phyloP scores from a whole-genome alignment of 1,140 invertebrate genomes.

The Pantala flavescens region DNA sequence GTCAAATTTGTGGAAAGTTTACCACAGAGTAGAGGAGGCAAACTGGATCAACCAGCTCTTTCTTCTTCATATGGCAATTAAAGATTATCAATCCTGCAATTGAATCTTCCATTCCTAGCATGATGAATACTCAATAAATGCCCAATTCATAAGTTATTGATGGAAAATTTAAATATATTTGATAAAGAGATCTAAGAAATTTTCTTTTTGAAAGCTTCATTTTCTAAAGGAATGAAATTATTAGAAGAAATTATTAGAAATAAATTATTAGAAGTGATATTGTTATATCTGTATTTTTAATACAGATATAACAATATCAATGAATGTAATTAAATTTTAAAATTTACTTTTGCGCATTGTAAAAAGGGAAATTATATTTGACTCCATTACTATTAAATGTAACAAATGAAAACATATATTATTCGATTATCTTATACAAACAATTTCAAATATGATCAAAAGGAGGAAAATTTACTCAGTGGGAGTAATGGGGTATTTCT shows the following conservation, averaged over 20 bases:
- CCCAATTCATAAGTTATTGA: neutral
- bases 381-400: no score
- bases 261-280: no score
- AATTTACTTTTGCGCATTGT: no score
- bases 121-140: neutral
- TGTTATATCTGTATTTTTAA: no score
- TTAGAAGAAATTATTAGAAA: neutral
- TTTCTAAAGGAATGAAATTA: neutral
- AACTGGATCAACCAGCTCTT: constrained; percentile 12
- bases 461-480: no score
- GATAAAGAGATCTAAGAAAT: neutral
- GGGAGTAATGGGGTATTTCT: no score
- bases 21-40: constrained; percentile 11
- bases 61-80: constrained; percentile 3
- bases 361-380: no score
- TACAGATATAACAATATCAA: no score
- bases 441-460: no score
- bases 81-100: neutral
- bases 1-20: constrained; percentile 16
- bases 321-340: no score
- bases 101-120: neutral
- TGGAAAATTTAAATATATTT: neutral
- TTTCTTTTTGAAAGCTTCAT: neutral
- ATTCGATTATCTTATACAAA: no score
- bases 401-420: no score